Evolutionary conservation across 2,113 vertebrate species (phyloP), one percentile per base, ranked within the genome.

Genomic region (Nyctibius bracteatus): DNA sequence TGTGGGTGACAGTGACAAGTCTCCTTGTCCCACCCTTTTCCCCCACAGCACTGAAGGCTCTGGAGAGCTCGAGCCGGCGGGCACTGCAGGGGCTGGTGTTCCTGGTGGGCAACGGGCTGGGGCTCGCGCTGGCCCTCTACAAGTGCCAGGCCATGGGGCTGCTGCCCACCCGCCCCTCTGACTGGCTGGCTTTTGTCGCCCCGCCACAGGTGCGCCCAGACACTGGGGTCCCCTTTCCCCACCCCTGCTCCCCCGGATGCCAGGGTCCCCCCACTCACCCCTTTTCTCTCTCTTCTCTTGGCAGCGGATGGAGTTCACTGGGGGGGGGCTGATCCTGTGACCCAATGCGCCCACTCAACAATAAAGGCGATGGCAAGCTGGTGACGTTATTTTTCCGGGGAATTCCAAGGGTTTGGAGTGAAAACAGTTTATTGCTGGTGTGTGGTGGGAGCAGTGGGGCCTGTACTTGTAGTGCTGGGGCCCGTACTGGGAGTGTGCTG

Each of bases 131-230:
- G 96, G 99, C 99, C 61, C 98, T 99, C 68, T 99, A 99, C 97
- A 99, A 99, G 96, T 99, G 99, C 97, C 99, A 99, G 96, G 99
- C 99, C 7, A 99, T 99, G 99, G 99, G 99, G 14, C 97, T 99
- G 49, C 96, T 99, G 49, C 99, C 99, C 12, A 99, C 99, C 5
- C 99, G 99, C 81, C 99, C 99, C 6, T 99, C 99, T 1, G 99
- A 99, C 94, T 99, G 99, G 99, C 97, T 99, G 92, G 99, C 99
- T 14, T 99, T 99, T 90, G 99, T 99, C 33, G 99, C 99, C n/a
- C 99, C 99, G 0, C 99, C 99, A 0, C 99, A 99, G 99, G 99
- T 99, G 19, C 0, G 65, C 4, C 46, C n/a, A 17, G 28, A 41
- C 8, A 8, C 23, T 0, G 14, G 9, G 14, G 7, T 61, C 31